phyloP scores from a whole-genome alignment of 2,888 invertebrate genomes.

The Pogonocherus hispidulus region DNA sequence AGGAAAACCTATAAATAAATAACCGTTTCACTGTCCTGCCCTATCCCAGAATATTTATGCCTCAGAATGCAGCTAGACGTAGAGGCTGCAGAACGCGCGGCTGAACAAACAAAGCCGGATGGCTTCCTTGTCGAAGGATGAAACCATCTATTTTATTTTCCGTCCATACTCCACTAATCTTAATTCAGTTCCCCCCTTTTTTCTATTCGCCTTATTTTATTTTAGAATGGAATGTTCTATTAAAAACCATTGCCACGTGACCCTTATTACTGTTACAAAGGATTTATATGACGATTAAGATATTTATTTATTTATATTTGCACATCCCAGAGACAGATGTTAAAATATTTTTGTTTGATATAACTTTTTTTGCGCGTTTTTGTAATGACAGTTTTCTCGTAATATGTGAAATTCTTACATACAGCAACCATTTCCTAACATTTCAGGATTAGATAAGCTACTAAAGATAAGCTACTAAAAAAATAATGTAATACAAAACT shows the following conservation, averaged over 20 bases:
- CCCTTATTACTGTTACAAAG: not conserved
- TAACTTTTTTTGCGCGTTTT: not conserved
- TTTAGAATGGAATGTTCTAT: slow-evolving; percentile 6
- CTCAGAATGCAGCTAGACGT: slow-evolving; percentile 32
- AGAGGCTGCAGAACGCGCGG: slow-evolving; percentile 31
- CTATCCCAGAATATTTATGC: slow-evolving; percentile 17
- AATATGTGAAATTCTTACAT: no score
- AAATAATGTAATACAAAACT: no score
- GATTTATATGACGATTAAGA: not conserved
- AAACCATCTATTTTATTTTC: slow-evolving; percentile 30
- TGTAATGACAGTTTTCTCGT: no score
- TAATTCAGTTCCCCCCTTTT: slow-evolving; percentile 21
- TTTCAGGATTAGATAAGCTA: no score
- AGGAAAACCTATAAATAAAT: no score
- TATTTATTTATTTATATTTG: slow-evolving; percentile 4
- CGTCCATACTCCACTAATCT: slow-evolving; percentile 19
- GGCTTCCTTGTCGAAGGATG: slow-evolving; percentile 32
- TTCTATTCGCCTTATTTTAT: slow-evolving; percentile 6
- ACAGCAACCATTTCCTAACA: no score
- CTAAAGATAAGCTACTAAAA: no score
- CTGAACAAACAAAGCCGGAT: slow-evolving; percentile 34
- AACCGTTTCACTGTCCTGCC: not conserved
- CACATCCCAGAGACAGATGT: slow-evolving; percentile 3
- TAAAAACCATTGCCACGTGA: slow-evolving; percentile 24
- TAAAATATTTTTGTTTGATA: slow-evolving; percentile 11